These are phyloP conservation scores for Tethya wilhelma DNA, from an alignment of 37 sponge, comb jelly and placozoan species.

Conservation along the genomic window DNA sequence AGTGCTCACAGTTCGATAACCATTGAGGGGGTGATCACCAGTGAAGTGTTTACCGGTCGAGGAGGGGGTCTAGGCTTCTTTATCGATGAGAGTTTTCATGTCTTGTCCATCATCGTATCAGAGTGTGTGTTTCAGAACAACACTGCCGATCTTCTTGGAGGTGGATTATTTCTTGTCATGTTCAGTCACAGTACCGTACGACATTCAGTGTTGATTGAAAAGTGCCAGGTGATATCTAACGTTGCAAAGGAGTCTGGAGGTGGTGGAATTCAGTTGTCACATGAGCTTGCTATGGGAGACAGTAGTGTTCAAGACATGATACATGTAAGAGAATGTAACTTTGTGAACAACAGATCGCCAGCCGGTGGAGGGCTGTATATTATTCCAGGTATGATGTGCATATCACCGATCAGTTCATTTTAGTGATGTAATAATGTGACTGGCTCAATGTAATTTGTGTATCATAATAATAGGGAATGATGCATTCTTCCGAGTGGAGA, in stretches of 20 bases:
- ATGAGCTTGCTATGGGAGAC: background rate
- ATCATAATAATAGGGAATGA: constrained; percentile 2
- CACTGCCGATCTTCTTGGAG: constrained; percentile 51
- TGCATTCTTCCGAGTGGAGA: constrained; percentile 12
- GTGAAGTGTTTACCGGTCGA: constrained; percentile 43
- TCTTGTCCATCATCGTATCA: constrained; percentile 14
- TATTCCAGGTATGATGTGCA: background rate
- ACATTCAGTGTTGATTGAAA: constrained; percentile 6
- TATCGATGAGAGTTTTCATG: constrained; percentile 20
- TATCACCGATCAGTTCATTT: too few relatives aligned
- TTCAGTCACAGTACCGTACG: background rate
- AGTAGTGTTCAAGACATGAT: constrained; percentile 1
- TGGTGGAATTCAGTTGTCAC: constrained; percentile 42
- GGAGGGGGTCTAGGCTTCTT: constrained; percentile 66
- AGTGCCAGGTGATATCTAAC: constrained; percentile 35
- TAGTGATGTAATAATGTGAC: too few relatives aligned
- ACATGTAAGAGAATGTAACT: constrained; percentile 8
- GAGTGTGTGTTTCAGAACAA: constrained; percentile 47
- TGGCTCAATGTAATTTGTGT: background rate
- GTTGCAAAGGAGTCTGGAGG: constrained; percentile 35
- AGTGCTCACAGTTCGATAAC: constrained; percentile 9
- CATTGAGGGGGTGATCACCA: background rate
- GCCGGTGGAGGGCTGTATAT: constrained; percentile 38
- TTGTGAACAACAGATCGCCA: constrained; percentile 18
- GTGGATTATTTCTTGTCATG: constrained; percentile 51